A percentile compares a stretch with the other conserved stretches of the same genome.
Conservation (phyloP, 30 jellyfish, hydroid and myxozoan genomes). For the Mastigias papua region DNA sequence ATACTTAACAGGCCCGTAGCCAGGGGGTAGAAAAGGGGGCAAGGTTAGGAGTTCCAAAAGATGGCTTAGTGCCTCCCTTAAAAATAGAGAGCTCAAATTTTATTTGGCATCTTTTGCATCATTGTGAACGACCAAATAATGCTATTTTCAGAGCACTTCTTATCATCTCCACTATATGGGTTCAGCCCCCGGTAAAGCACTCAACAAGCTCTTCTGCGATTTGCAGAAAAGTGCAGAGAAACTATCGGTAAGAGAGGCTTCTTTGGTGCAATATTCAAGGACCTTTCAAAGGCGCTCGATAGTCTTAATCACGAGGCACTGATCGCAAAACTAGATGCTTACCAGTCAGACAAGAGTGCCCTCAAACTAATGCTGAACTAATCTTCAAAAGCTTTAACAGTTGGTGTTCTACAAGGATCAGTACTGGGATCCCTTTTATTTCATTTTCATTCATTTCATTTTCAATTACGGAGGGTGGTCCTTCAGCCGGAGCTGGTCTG, state of each 20-base stretch:
- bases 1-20: too few relatives aligned
- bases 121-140: not conserved
- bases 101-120: too few relatives aligned
- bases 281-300: not conserved
- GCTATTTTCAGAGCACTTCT: not conserved
- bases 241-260: not conserved
- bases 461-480: too few relatives aligned
- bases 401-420: not conserved
- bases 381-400: not conserved
- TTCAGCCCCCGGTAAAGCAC: not conserved
- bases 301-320: not conserved
- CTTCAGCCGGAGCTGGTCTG: too few relatives aligned
- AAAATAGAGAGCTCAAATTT: too few relatives aligned
- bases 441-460: too few relatives aligned
- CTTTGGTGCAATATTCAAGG: not conserved
- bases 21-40: too few relatives aligned
- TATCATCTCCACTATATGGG: not conserved
- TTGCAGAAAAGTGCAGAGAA: not conserved
- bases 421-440: not conserved
- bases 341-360: too few relatives aligned
- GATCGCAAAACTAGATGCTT: not conserved
- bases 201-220: not conserved
- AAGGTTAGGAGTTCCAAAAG: too few relatives aligned
- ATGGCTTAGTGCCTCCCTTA: too few relatives aligned
- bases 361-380: not conserved